Percentiles rank a stretch among this genome's conserved stretches.
Evolutionary conservation across 2,888 invertebrate genomes (phyloP).

Genomic region (Microplitis deprimator): DNA sequence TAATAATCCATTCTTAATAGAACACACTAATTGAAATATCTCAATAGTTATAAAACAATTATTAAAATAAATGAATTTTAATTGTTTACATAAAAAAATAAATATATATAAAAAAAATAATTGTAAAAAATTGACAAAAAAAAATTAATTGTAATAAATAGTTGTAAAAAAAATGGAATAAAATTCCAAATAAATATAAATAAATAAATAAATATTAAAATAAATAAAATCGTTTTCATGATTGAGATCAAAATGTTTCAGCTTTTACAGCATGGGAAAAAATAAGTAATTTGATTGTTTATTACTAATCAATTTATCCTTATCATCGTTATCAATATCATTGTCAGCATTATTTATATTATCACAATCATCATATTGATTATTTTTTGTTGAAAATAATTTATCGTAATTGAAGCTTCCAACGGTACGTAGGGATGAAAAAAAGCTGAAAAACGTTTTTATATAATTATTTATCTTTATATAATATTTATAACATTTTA

Average conservation of each 20-base stretch:
- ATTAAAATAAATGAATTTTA: too few species aligned
- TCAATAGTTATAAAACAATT: not conserved
- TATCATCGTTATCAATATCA: not conserved
- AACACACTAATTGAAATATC: too few species aligned
- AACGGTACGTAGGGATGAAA: constrained; percentile 64
- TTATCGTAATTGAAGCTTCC: constrained; percentile 43
- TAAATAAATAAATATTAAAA: constrained; percentile 36
- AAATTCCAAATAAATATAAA: constrained; percentile 19
- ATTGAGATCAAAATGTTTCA: not conserved
- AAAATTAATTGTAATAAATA: constrained; percentile 4
- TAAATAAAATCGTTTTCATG: not conserved
- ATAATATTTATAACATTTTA: constrained; percentile 28
- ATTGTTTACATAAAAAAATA: not conserved
- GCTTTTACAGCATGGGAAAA: constrained; percentile 27
- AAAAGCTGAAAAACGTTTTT: constrained; percentile 68
- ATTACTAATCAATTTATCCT: constrained; percentile 10
- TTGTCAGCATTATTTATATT: not conserved
- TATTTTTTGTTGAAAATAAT: constrained; percentile 32
- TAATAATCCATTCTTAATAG: too few species aligned
- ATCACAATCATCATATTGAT: not conserved
- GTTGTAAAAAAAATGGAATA: constrained; percentile 13
- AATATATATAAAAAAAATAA: constrained; percentile 32
- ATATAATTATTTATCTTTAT: constrained; percentile 49
- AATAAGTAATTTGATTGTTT: constrained; percentile 30
- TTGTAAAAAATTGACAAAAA: constrained; percentile 24